Conservation (phyloP, 2,113 vertebrate species). For the Ondatra zibethicus region DNA sequence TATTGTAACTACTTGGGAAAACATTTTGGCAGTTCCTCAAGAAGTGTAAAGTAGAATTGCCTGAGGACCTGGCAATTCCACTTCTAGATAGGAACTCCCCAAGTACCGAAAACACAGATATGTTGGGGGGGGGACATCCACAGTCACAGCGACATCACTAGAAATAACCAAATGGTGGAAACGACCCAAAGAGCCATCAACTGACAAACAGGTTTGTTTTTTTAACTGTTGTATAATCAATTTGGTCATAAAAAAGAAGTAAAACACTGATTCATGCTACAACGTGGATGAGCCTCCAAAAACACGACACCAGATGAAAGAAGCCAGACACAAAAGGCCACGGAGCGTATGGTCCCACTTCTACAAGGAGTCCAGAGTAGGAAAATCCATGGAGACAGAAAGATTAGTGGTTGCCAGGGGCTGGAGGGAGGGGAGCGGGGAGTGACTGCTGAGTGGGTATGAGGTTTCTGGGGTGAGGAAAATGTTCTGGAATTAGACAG, state of each 20-base stretch:
- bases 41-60: not conserved
- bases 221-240: not conserved
- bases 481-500: conserved; percentile 68
- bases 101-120: not conserved
- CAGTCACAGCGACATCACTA: not conserved
- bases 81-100: not conserved
- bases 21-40: not conserved
- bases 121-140: not conserved
- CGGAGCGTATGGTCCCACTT: not conserved
- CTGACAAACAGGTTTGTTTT: not conserved
- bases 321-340: conserved; percentile 45
- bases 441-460: not conserved
- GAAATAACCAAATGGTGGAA: not conserved
- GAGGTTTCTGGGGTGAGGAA: conserved; percentile 63
- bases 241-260: not conserved
- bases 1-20: not conserved
- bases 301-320: not conserved
- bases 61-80: not conserved
- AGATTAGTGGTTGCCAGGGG: conserved; percentile 43
- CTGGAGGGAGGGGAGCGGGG: not conserved
- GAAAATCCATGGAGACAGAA: conserved; percentile 61
- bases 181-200: not conserved
- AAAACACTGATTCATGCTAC: not conserved
- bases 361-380: conserved; percentile 12
- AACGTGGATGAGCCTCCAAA: not conserved